Base-by-base conservation (phyloP, 2,797 vertebrate species). In the Erethizon dorsatum region DNA sequence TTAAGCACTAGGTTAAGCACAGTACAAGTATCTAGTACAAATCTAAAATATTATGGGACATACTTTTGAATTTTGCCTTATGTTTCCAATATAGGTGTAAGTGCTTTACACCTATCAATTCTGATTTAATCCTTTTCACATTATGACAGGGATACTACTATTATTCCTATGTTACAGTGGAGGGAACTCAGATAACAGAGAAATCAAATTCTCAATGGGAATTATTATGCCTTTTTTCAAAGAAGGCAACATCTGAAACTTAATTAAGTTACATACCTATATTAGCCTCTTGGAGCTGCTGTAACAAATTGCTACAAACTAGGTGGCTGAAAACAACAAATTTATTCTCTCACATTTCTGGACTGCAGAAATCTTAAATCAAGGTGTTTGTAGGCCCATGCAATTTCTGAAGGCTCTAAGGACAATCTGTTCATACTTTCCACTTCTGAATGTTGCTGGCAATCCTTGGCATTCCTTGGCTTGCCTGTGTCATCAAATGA, bases 21-120 rank as follows among this genome's bases (percentile, higher is more conserved):
- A 59, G 95, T 93, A n/a, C 6, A 88, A 65, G 37, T 41, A 41
- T 41, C 37, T 41, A 41, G 37, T 41, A 41, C 37, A 41, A 57
- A 86, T 75, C n/a, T 75, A 54, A 90, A 90, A 52, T 91, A 75
- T 95, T 96, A 85, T 54, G 52, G 20, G 20, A 96, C 84, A 94
- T 31, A n/a, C 14, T 94, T 47, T 57, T 6, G 24, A 75, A 77
- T 1, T 0, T 50, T 90, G 85, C 31, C 20, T 45, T 85, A 15
- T 56, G 10, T 77, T 82, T 90, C n/a, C 63, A 5, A 26, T 78
- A 57, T 3, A 86, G 4, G 18, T 47, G 0, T 65, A 54, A 85
- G 33, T 56, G 5, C 61, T 96, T 84, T 91, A 61, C 4, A n/a
- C 65, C 18, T 57, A 31, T 61, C 10, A 91, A 37, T 1, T 69